Evolutionary conservation across 1,140 invertebrate genomes (phyloP).

Genomic region (Panonychus citri): DNA sequence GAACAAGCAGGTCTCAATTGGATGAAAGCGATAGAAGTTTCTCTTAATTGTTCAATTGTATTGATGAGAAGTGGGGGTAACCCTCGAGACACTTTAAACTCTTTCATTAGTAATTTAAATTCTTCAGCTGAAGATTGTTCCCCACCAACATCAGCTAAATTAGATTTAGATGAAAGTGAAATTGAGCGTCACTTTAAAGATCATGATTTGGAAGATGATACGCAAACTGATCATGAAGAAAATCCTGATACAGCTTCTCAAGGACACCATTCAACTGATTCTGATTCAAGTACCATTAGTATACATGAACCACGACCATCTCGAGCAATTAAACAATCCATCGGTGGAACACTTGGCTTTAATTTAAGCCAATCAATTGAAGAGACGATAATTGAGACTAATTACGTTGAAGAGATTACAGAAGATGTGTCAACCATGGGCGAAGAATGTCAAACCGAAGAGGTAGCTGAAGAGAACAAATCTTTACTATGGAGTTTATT

Average conservation of each 20-base stretch:
- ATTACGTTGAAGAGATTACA: constrained; percentile 31
- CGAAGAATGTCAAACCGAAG: constrained; percentile 51
- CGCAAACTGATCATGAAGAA: constrained; percentile 24
- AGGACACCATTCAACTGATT: constrained; percentile 14
- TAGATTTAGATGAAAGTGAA: constrained; percentile 42
- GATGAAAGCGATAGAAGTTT: constrained; percentile 80
- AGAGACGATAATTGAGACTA: constrained; percentile 30
- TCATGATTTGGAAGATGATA: constrained; percentile 36
- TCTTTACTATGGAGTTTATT: constrained; percentile 76
- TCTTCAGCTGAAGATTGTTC: background rate
- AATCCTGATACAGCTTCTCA: constrained; percentile 11
- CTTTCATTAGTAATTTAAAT: background rate
- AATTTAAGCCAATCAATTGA: constrained; percentile 20
- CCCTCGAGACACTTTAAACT: background rate
- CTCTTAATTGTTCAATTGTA: constrained; percentile 49
- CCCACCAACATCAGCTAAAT: constrained; percentile 18
- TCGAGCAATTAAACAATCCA: too few species aligned
- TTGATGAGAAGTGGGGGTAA: background rate
- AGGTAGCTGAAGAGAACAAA: constrained; percentile 81
- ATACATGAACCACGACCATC: background rate
- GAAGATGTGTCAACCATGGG: constrained; percentile 49
- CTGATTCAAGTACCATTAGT: constrained; percentile 20
- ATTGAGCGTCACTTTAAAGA: constrained; percentile 61
- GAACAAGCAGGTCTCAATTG: constrained; percentile 79
- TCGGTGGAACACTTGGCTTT: too few species aligned